Percentiles rank a stretch among this genome's conserved stretches.
Evolutionary conservation across 2,113 vertebrate genomes (phyloP).

Genomic region (Trinectes maculatus): DNA sequence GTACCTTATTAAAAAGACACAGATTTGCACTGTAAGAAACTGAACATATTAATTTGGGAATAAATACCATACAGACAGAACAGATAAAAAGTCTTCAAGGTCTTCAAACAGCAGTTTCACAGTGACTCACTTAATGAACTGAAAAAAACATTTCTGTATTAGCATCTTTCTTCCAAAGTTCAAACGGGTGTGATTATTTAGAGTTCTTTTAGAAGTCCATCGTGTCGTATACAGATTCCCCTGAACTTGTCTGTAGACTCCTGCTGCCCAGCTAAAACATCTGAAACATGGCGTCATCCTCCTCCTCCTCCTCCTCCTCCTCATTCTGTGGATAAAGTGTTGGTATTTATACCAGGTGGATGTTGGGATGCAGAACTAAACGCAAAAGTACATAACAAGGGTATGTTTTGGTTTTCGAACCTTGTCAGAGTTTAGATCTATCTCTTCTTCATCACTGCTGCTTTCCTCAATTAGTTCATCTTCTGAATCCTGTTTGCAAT

Average conservation of each 20-base stretch:
- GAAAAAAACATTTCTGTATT: too few species aligned
- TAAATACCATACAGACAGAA: too few species aligned
- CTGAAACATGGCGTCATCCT: conserved; percentile 20
- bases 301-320: neutral
- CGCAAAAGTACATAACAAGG: too few species aligned
- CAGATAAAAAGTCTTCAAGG: too few species aligned
- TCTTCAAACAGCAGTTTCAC: too few species aligned
- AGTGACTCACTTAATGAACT: too few species aligned
- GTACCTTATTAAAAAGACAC: too few species aligned
- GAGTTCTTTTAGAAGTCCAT: too few species aligned
- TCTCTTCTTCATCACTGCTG: conserved; percentile 47
- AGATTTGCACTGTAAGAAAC: too few species aligned
- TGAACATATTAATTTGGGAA: too few species aligned
- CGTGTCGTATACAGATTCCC: conserved; percentile 10
- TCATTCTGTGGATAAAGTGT: conserved; percentile 23
- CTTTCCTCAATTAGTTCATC: conserved; percentile 50
- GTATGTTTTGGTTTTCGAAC: conserved; percentile 15
- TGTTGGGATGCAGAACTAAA: neutral
- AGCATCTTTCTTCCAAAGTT: too few species aligned
- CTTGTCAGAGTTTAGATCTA: neutral
- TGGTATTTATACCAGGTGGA: conserved; percentile 3
- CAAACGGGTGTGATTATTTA: too few species aligned
- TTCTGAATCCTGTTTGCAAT: conserved; percentile 67
- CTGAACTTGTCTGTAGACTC: neutral
- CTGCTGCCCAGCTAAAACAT: conserved; percentile 23